These are phyloP conservation scores for Syrmaticus mikado DNA, from an alignment of 2,113 vertebrate genomes.

Conservation along the genomic window DNA sequence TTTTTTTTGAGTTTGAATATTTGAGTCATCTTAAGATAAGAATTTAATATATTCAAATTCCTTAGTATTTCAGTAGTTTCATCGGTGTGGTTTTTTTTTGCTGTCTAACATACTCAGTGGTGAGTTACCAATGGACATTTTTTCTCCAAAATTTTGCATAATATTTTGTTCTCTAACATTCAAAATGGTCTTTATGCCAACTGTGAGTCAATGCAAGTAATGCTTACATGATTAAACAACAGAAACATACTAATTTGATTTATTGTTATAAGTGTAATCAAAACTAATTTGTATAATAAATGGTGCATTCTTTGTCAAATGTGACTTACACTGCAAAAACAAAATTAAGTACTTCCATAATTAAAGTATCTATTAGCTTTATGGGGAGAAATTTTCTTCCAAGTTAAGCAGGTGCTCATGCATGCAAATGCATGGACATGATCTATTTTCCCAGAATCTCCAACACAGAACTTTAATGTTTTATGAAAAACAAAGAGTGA, in stretches of 20 bases:
- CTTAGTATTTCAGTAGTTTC: not conserved
- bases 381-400: not conserved
- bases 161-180: not conserved
- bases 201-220: not conserved
- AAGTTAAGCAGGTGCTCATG: not conserved
- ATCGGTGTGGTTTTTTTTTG: not conserved
- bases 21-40: not conserved
- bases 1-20: conserved; percentile 2
- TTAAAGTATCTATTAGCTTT: not conserved
- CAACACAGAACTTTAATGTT: not conserved
- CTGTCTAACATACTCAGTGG: not conserved
- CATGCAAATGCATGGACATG: not conserved
- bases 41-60: not conserved
- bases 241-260: not conserved
- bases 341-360: not conserved
- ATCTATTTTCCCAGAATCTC: not conserved
- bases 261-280: not conserved
- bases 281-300: not conserved
- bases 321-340: not conserved
- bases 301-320: not conserved
- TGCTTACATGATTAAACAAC: not conserved
- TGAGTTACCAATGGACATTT: not conserved
- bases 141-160: not conserved
- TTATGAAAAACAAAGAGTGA: not conserved
- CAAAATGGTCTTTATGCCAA: not conserved